phyloP scores from a whole-genome alignment of 2,797 vertebrate species.

The Siniperca obscura region DNA sequence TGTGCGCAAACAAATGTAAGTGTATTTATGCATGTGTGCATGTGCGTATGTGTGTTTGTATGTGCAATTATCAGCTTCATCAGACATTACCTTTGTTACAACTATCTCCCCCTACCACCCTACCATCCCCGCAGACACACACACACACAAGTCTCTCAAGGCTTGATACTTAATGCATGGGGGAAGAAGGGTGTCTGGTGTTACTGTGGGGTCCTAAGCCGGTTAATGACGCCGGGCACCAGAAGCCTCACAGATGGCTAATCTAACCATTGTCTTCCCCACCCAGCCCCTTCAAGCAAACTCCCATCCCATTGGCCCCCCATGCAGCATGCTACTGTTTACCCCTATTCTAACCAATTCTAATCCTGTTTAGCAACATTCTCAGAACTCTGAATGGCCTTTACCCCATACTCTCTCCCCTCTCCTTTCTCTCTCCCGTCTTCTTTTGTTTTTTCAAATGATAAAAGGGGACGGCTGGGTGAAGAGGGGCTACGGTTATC shows the following conservation, averaged over 20 bases:
- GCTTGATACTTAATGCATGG: slow-evolving; percentile 68
- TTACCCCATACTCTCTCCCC: slow-evolving; percentile 47
- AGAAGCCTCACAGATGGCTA: slow-evolving; percentile 88
- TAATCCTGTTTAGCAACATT: slow-evolving; percentile 89
- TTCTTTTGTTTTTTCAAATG: slow-evolving; percentile 78
- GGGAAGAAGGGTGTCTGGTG: slow-evolving; percentile 66
- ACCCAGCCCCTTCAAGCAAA: slow-evolving; percentile 72
- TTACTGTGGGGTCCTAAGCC: slow-evolving; percentile 83
- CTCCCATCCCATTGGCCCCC: slow-evolving; percentile 73
- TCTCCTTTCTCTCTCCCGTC: slow-evolving; percentile 28
- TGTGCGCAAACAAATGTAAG: slow-evolving; percentile 56
- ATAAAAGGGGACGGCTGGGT: slow-evolving; percentile 64
- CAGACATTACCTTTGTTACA: slow-evolving; percentile 59
- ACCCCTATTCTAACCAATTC: slow-evolving; percentile 81
- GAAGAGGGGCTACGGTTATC: slow-evolving; percentile 73
- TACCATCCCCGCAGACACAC: slow-evolving; percentile 21
- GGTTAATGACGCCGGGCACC: slow-evolving; percentile 84
- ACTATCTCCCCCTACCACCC: slow-evolving; percentile 36
- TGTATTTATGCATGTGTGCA: slow-evolving; percentile 44
- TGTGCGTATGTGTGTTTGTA: slow-evolving; percentile 53
- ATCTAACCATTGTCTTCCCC: slow-evolving; percentile 87
- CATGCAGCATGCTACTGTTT: slow-evolving; percentile 83
- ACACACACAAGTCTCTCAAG: slow-evolving; percentile 52
- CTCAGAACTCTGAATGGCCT: slow-evolving; percentile 81
- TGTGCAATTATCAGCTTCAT: slow-evolving; percentile 65